Evolutionary conservation across 2,113 vertebrate species (phyloP), one percentile per base, ranked within the genome.

Genomic region (Lycocorax pyrrhopterus): DNA sequence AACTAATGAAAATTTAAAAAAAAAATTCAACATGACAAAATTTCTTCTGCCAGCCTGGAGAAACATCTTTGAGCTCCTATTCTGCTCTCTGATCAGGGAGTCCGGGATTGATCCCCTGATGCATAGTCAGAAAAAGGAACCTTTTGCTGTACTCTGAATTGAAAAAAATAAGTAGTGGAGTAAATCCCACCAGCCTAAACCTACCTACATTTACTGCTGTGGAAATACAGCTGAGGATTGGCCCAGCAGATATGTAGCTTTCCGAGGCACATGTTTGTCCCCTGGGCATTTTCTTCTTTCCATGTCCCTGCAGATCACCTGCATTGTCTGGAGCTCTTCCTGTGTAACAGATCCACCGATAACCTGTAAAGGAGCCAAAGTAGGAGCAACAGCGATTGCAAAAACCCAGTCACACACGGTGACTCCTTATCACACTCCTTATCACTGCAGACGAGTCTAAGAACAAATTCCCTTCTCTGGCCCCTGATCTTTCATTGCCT

Each of bases 351-450:
- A 93, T 95, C 25, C 64, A 30, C 66, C 0, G 41, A 96, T 83
- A 85, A 73, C 73, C 64, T 95, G 94, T 72, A 93, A 83, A 64
- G 94, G 60, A 93, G 89, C 69, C 84, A 81, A 94, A 81, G 32
- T 2, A 43, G 74, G 53, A 94, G 83, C 76, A 87, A n/a, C 55
- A 83, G n/a, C 0, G 30, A 87, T 89, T 92, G 88, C 85, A 89
- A 92, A 88, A 93, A 35, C 18, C n/a, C 44, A 16, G 1, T 58
- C 56, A 26, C 56, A 68, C 56, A 15, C 7, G 7, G 37, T 19
- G 71, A 67, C 55, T 94, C 43, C 72, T 47, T 59, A 59, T 41
- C 78, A 43, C 62, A 67, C 55, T 94, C 43, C 72, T 47, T 59
- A 59, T 41, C 78, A 43, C 62, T 46, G 27, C 39, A 84, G 59